These are phyloP conservation scores for Gobius niger DNA, from an alignment of 2,113 vertebrate species.

Conservation along the genomic window DNA sequence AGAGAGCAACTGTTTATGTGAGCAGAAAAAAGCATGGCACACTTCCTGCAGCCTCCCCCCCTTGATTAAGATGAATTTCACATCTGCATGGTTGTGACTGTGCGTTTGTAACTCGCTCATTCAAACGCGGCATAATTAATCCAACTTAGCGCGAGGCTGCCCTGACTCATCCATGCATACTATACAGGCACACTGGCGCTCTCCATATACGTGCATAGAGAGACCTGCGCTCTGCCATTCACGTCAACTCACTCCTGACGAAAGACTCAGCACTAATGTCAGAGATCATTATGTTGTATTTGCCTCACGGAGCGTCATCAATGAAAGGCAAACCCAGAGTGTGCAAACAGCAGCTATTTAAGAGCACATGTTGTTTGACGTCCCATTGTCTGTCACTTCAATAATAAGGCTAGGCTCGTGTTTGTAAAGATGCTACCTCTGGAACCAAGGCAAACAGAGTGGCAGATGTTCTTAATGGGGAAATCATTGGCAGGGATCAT, in stretches of 20 bases:
- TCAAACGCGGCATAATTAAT: conserved; percentile 50
- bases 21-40: conserved; percentile 52
- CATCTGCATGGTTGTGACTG: conserved; percentile 44
- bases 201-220: conserved; percentile 11
- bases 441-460: conserved; percentile 57
- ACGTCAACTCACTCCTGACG: background rate
- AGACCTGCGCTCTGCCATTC: conserved; percentile 12
- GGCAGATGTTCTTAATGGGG: conserved; percentile 63
- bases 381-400: conserved; percentile 47
- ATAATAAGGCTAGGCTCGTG: conserved; percentile 27
- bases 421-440: conserved; percentile 56
- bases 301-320: conserved; percentile 3
- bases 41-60: conserved; percentile 42
- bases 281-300: conserved; percentile 29
- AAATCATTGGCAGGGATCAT: conserved; percentile 44
- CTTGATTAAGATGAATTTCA: conserved; percentile 47
- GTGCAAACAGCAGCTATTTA: conserved; percentile 29
- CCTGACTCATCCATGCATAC: conserved; percentile 25
- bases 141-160: conserved; percentile 28
- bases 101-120: conserved; percentile 5
- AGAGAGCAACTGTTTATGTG: conserved; percentile 59
- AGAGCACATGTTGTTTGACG: conserved; percentile 30
- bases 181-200: conserved; percentile 8
- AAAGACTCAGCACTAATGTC: conserved; percentile 9
- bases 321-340: conserved; percentile 26